Percentiles rank a stretch among this genome's conserved stretches.
phyloP scores from a whole-genome alignment of 2,113 vertebrate species.

The Gracilinanus agilis region DNA sequence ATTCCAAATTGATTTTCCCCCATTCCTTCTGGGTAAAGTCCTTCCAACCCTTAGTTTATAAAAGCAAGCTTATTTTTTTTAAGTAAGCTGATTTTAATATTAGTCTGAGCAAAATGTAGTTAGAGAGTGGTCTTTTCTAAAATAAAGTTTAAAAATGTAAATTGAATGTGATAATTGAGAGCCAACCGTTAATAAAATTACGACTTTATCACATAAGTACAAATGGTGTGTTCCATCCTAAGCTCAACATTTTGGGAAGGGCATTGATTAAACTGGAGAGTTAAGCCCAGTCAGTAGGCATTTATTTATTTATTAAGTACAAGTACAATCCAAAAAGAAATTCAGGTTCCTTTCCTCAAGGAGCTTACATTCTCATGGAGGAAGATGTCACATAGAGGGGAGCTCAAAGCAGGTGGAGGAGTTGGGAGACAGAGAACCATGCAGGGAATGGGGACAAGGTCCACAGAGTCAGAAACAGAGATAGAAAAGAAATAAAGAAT shows the following conservation, averaged over 20 bases:
- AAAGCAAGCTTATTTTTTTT: background rate
- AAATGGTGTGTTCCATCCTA: background rate
- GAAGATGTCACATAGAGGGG: background rate
- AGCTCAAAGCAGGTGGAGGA: background rate
- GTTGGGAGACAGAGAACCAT: background rate
- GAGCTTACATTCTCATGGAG: too few relatives aligned
- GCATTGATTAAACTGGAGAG: background rate
- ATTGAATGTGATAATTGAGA: slow-evolving; percentile 45
- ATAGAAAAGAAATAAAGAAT: background rate
- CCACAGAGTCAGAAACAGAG: background rate
- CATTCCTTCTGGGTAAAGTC: too few relatives aligned
- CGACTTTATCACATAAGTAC: background rate
- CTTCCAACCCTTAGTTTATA: background rate
- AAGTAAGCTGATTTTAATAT: slow-evolving; percentile 2
- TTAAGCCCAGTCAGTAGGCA: background rate
- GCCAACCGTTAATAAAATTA: slow-evolving; percentile 21
- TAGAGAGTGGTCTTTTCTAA: slow-evolving; percentile 10
- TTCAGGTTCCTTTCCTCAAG: background rate
- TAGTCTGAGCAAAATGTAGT: too few relatives aligned
- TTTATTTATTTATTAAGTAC: too few relatives aligned
- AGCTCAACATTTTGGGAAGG: background rate
- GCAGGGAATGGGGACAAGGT: background rate
- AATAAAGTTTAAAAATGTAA: too few relatives aligned
- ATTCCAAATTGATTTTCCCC: background rate
- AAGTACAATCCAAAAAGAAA: too few relatives aligned